Percentiles rank a stretch among this genome's conserved stretches.
Evolutionary conservation across 2,113 vertebrate species (phyloP).

Genomic region (human): GRCh38 chr1:112220001-112220500

Average conservation of each 20-base stretch:
- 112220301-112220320: neutral
- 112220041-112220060: neutral
- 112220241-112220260: neutral
- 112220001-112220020: neutral
- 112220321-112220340: conserved; percentile 11
- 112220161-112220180: neutral
- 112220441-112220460: neutral
- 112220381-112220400: neutral
- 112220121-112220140: neutral
- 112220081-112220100: neutral
- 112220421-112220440: neutral
- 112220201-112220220: neutral
- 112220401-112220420: neutral
- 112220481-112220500: neutral
- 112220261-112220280: neutral
- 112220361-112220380: neutral
- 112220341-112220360: neutral
- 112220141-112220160: neutral
- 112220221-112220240: neutral
- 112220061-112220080: neutral
- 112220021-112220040: neutral
- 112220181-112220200: neutral
- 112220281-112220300: neutral
- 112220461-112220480: neutral
- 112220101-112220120: neutral